Percentiles rank a stretch among this genome's conserved stretches.
phyloP scores from a whole-genome alignment of 2,888 invertebrate genomes.

The Himalopsyche japonica region DNA sequence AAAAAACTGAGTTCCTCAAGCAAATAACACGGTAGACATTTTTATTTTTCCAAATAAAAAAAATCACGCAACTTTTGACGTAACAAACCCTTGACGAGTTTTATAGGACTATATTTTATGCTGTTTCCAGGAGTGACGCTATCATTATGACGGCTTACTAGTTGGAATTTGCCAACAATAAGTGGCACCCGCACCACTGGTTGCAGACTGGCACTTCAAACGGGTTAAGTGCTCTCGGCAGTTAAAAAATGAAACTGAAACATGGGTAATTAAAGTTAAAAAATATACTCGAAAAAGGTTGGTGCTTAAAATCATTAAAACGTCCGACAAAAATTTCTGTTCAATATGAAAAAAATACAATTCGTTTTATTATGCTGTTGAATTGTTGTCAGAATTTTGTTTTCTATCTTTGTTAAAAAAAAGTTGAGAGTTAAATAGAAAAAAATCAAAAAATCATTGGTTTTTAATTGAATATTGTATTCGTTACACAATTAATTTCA shows the following conservation, averaged over 20 bases:
- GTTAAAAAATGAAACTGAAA: not conserved
- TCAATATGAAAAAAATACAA: not conserved
- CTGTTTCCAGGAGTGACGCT: not conserved
- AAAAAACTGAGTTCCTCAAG: too few species aligned
- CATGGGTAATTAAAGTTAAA: not conserved
- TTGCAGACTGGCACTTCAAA: not conserved
- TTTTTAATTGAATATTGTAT: not conserved
- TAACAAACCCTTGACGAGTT: too few species aligned
- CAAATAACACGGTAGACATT: too few species aligned
- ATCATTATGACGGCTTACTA: not conserved
- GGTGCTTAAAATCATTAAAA: not conserved
- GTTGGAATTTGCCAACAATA: not conserved
- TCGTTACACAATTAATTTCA: too few species aligned
- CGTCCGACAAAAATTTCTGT: not conserved
- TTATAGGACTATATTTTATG: too few species aligned
- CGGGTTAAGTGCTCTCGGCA: not conserved
- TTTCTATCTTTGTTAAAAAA: not conserved
- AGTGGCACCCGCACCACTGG: not conserved
- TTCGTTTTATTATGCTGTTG: not conserved
- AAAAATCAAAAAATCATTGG: too few species aligned
- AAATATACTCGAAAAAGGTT: not conserved
- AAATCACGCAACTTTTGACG: too few species aligned
- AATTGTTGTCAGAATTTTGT: not conserved
- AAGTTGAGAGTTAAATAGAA: not conserved
- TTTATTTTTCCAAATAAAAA: too few species aligned